A percentile compares a stretch with the other conserved stretches of the same genome.
phyloP scores from a whole-genome alignment of 2,797 vertebrate species.

The Pipistrellus nathusii region DNA sequence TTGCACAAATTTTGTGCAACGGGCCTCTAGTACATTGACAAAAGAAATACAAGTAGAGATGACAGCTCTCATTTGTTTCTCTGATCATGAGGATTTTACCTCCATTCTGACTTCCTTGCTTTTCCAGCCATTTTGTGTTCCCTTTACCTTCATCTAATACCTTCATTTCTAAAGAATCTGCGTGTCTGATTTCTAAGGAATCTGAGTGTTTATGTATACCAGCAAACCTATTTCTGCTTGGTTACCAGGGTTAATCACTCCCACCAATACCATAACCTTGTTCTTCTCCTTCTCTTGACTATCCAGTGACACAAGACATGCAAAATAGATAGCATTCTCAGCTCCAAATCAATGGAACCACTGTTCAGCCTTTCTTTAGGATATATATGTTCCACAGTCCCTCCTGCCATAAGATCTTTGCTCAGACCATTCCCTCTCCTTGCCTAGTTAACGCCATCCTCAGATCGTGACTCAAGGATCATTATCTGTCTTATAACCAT shows the following conservation, averaged over 20 bases:
- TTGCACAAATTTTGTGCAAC: too few species aligned
- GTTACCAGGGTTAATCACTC: not conserved
- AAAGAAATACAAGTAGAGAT: not conserved
- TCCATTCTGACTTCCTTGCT: not conserved
- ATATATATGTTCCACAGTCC: not conserved
- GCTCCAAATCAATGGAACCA: not conserved
- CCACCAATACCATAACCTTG: not conserved
- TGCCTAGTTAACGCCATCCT: not conserved
- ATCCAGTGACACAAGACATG: not conserved
- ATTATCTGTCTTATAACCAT: not conserved
- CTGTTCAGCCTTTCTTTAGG: not conserved
- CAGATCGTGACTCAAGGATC: not conserved
- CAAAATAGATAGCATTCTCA: not conserved
- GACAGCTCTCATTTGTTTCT: not conserved
- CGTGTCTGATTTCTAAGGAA: not conserved
- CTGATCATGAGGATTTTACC: not conserved
- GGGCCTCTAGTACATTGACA: not conserved
- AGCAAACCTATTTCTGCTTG: not conserved
- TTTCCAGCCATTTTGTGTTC: not conserved
- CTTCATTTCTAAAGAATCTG: not conserved
- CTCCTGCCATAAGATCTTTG: not conserved
- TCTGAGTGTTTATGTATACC: not conserved
- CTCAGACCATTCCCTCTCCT: not conserved
- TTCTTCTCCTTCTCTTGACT: not conserved
- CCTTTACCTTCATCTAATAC: not conserved